Conservation (phyloP, 2,888 invertebrate genomes). For the Lycia hirtaria region DNA sequence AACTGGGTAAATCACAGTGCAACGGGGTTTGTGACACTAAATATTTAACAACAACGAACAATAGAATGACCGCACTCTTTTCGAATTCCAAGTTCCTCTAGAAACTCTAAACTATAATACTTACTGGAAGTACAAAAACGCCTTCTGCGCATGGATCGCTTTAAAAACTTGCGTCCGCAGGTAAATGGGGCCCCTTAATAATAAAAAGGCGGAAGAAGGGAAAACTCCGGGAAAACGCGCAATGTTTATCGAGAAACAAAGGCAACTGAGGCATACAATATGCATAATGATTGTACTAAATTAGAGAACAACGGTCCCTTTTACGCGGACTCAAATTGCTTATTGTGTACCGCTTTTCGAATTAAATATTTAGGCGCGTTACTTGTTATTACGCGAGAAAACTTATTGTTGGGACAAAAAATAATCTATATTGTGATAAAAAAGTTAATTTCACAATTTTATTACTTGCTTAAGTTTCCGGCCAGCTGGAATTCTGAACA, state of each 20-base stretch:
- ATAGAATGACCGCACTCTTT: too few species aligned
- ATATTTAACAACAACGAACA: too few species aligned
- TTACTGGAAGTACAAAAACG: conserved; percentile 27
- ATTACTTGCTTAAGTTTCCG: not conserved
- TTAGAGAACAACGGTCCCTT: conserved; percentile 70
- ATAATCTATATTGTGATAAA: not conserved
- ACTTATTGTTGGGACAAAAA: not conserved
- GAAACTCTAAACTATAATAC: conserved; percentile 29
- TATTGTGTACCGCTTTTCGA: conserved; percentile 65
- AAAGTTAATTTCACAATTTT: not conserved
- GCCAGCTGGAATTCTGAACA: too few species aligned
- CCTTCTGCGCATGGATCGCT: conserved; percentile 54
- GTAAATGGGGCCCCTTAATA: conserved; percentile 71
- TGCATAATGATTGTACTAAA: conserved; percentile 82
- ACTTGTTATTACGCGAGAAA: conserved; percentile 15
- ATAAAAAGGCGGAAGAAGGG: conserved; percentile 73
- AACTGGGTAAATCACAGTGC: too few species aligned
- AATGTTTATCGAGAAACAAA: conserved; percentile 79
- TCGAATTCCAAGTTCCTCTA: not conserved
- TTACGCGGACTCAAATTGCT: conserved; percentile 72
- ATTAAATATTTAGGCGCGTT: conserved; percentile 38
- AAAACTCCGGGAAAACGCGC: conserved; percentile 68
- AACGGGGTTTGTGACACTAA: too few species aligned
- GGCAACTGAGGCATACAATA: conserved; percentile 75
- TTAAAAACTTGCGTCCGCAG: conserved; percentile 67